phyloP scores from a whole-genome alignment of 2,113 vertebrate species.

The Egretta garzetta region DNA sequence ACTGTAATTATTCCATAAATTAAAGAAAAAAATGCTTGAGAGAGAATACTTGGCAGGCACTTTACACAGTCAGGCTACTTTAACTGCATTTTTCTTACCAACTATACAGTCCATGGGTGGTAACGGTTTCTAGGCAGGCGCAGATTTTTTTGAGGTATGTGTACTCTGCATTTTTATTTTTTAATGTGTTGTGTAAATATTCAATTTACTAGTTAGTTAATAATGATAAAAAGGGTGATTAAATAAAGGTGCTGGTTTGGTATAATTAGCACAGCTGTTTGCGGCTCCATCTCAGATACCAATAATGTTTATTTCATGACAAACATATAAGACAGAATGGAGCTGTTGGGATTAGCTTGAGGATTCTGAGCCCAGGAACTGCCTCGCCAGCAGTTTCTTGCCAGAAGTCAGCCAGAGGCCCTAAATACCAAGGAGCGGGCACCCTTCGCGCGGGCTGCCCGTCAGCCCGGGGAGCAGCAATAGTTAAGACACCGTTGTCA shows the following conservation, averaged over 20 bases:
- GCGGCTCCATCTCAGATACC: neutral
- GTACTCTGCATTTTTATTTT: neutral
- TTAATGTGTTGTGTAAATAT: neutral
- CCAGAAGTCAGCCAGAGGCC: neutral
- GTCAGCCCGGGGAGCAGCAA: neutral
- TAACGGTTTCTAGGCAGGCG: neutral
- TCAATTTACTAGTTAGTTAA: neutral
- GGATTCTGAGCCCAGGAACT: neutral
- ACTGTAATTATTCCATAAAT: neutral
- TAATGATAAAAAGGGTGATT: constrained; percentile 13
- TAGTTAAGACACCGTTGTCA: fast-evolving
- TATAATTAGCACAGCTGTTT: neutral
- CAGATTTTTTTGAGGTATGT: neutral
- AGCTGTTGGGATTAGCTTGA: neutral
- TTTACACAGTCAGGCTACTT: neutral
- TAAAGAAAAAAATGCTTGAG: neutral
- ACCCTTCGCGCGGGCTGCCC: neutral
- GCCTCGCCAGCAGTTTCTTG: neutral
- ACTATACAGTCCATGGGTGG: neutral
- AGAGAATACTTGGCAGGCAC: neutral
- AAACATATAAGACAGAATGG: neutral
- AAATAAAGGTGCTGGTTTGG: constrained; percentile 6
- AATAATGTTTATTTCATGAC: neutral
- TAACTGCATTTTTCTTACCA: neutral
- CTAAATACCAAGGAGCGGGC: neutral